These are phyloP conservation scores for Spisula solida DNA, from an alignment of 2,888 invertebrate genomes.

Conservation along the genomic window DNA sequence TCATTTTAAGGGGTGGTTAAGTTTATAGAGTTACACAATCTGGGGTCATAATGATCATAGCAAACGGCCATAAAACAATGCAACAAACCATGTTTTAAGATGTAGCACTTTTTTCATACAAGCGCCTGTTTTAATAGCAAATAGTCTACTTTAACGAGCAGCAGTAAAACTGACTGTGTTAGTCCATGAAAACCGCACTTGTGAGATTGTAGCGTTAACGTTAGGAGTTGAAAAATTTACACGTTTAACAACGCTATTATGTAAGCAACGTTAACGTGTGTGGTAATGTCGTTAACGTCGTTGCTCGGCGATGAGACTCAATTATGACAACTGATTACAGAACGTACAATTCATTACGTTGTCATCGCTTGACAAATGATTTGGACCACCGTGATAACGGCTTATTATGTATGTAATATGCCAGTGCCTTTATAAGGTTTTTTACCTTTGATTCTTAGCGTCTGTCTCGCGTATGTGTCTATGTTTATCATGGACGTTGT, in stretches of 20 bases:
- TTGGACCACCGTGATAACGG: constrained; percentile 57
- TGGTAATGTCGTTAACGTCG: constrained; percentile 49
- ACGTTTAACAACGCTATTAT: constrained; percentile 32
- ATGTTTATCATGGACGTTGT: not conserved
- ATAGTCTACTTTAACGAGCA: not conserved
- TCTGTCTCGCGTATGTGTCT: constrained; percentile 24
- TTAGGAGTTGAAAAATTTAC: constrained; percentile 20
- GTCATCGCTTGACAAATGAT: constrained; percentile 62
- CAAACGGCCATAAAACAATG: not conserved
- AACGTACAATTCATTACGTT: constrained; percentile 64
- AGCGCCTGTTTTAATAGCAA: not conserved
- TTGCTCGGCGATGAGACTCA: constrained; percentile 35
- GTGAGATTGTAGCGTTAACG: constrained; percentile 5
- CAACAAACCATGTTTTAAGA: constrained; percentile 5
- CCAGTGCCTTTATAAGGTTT: constrained; percentile 11
- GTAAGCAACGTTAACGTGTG: constrained; percentile 48
- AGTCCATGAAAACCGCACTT: not conserved
- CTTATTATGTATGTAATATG: constrained; percentile 48
- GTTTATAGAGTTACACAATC: not conserved
- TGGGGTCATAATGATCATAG: constrained; percentile 4
- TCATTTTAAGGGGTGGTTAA: constrained; percentile 3
- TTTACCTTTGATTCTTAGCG: constrained; percentile 32
- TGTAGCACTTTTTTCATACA: not conserved
- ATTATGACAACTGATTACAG: constrained; percentile 67
- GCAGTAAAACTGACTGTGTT: not conserved